A percentile compares a stretch with the other conserved stretches of the same genome.
Evolutionary conservation across 1,140 invertebrate genomes (phyloP).

Genomic region (Mercenaria mercenaria): DNA sequence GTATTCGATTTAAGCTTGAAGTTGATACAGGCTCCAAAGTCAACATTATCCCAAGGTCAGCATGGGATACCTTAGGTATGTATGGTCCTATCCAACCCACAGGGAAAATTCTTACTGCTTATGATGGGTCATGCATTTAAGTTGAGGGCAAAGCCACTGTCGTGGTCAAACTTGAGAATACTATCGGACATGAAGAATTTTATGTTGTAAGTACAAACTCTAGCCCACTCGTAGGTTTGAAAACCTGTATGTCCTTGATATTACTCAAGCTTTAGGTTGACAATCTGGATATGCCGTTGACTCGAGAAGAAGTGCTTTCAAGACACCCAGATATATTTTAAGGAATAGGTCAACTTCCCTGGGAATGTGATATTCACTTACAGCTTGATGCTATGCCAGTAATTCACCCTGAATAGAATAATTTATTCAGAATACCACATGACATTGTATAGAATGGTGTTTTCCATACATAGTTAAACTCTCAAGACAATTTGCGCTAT

Average conservation of each 20-base stretch:
- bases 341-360: background rate
- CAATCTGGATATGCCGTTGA: background rate
- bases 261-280: background rate
- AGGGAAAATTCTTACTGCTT: background rate
- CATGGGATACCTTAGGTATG: background rate
- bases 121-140: background rate
- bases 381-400: background rate
- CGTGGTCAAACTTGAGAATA: too few species aligned
- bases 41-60: background rate
- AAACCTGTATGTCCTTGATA: background rate
- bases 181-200: background rate
- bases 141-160: background rate
- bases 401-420: too few species aligned
- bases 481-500: too few species aligned
- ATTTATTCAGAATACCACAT: too few species aligned
- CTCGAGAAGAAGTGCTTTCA: background rate
- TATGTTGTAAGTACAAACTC: too few species aligned
- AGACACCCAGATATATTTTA: background rate
- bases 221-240: background rate
- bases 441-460: too few species aligned
- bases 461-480: too few species aligned
- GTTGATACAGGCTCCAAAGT: background rate
- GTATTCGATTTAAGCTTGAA: background rate
- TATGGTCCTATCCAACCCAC: background rate
- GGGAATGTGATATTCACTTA: background rate